Conservation (phyloP, 2,797 vertebrate species). For the Antennarius maculatus region DNA sequence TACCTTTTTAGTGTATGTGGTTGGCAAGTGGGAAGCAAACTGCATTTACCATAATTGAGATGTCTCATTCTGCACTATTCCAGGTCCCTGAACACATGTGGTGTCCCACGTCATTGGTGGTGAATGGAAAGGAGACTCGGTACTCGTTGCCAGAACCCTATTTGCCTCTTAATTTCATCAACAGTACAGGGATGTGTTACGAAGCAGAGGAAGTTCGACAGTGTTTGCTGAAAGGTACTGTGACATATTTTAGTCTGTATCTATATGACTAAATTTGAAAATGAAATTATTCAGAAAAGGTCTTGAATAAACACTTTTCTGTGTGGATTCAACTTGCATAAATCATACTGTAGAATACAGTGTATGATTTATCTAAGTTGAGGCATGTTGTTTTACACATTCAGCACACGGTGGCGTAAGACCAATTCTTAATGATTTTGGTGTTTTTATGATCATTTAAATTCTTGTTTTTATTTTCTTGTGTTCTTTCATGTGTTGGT, state of each 20-base stretch:
- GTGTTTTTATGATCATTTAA: neutral
- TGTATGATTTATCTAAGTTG: neutral
- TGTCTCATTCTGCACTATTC: neutral
- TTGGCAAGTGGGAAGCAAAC: neutral
- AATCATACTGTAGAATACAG: too few relatives aligned
- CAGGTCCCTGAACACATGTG: slow-evolving; percentile 84
- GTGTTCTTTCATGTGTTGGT: neutral
- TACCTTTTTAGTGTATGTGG: neutral
- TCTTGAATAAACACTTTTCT: neutral
- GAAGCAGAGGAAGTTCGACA: slow-evolving; percentile 88
- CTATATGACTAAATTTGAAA: neutral
- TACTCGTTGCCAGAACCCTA: slow-evolving; percentile 77
- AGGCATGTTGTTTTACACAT: neutral
- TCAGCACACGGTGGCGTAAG: slow-evolving; percentile 48
- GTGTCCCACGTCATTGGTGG: slow-evolving; percentile 80
- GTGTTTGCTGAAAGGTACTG: slow-evolving; percentile 84
- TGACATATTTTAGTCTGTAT: neutral
- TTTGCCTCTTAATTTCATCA: slow-evolving; percentile 79
- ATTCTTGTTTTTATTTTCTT: neutral
- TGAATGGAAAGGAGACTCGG: slow-evolving; percentile 78
- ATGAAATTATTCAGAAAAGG: neutral
- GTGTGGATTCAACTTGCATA: too few relatives aligned
- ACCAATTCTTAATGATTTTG: neutral
- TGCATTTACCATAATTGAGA: neutral
- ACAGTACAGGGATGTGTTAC: slow-evolving; percentile 84